Evolutionary conservation across 2,797 vertebrate genomes (phyloP), one percentile per base, ranked within the genome.

Genomic region (Hoplostethus atlanticus): DNA sequence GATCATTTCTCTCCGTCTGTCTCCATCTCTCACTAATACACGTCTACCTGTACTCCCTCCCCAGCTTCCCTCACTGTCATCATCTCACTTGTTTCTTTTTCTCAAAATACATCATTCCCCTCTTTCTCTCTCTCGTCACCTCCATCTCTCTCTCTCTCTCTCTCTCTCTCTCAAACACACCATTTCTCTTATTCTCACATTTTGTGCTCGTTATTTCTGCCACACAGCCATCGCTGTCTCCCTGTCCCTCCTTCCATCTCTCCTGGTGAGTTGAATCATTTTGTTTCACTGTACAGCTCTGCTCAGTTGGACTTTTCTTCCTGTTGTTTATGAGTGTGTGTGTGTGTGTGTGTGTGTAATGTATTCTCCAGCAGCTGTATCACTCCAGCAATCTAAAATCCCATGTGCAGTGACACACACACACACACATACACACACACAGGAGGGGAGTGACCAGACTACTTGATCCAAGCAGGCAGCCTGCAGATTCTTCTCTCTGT

Each of bases 391-490:
- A 53, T 58, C 58, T 59, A 21, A 44, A 57, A 74, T 54, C 61
- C 40, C 30, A 11, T 38, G 60, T 54, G 54, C 61, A 21, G 53
- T 52, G 46, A 64, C n/a, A 36, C 47, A 63, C 66, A 68, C 54
- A 42, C 64, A 42, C 34, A 59, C 21, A 21, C 21, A 21, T 21
- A 21, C 21, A 21, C 21, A 21, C 21, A 21, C 21, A 21, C 21
- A 21, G 21, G 64, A 44, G 70, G 70, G 63, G 60, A 77, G 47
- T 64, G 61, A 53, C 15, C 57, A 60, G 52, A 63, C 56, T 67
- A 76, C 72, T 79, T 70, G 79, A 88, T 80, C 71, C 17, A 30
- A 76, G 40, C 53, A 64, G 58, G 77, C 74, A 80, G 81, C 83
- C 75, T 84, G 85, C 84, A 80, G 79, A 54, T 76, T 77, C 76